phyloP scores from a whole-genome alignment of 2,113 vertebrate species.

The Vanacampus margaritifer region DNA sequence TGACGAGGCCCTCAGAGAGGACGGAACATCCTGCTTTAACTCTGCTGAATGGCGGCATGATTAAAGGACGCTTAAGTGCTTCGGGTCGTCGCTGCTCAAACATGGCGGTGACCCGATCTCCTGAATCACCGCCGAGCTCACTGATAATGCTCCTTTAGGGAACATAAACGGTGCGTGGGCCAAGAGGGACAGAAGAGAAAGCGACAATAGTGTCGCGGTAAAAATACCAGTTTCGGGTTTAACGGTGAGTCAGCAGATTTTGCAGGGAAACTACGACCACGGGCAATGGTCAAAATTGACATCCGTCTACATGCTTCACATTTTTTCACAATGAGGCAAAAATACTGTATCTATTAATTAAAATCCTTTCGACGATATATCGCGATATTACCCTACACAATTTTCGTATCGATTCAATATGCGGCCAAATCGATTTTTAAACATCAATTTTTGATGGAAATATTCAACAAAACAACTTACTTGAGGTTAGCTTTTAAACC shows the following conservation, averaged over 20 bases:
- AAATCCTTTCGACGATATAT: no score
- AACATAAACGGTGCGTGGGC: background rate
- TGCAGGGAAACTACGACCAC: background rate
- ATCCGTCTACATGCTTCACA: background rate
- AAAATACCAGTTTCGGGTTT: background rate
- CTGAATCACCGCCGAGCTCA: background rate
- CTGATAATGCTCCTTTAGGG: background rate
- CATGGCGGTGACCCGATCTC: background rate
- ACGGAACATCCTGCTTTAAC: background rate
- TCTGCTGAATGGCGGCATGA: background rate
- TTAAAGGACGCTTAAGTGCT: conserved; percentile 3
- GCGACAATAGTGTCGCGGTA: background rate
- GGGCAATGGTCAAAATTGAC: background rate
- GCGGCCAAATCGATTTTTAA: no score
- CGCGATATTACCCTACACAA: no score
- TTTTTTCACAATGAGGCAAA: background rate
- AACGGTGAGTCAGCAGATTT: background rate
- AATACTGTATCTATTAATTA: background rate
- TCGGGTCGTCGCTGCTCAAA: background rate
- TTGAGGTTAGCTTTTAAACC: no score
- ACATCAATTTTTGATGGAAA: no score
- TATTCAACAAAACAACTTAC: no score
- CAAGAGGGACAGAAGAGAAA: background rate
- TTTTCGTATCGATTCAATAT: no score
- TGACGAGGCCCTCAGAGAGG: background rate